phyloP scores from a whole-genome alignment of 2,113 vertebrate species.

The Pyrgilauda ruficollis region DNA sequence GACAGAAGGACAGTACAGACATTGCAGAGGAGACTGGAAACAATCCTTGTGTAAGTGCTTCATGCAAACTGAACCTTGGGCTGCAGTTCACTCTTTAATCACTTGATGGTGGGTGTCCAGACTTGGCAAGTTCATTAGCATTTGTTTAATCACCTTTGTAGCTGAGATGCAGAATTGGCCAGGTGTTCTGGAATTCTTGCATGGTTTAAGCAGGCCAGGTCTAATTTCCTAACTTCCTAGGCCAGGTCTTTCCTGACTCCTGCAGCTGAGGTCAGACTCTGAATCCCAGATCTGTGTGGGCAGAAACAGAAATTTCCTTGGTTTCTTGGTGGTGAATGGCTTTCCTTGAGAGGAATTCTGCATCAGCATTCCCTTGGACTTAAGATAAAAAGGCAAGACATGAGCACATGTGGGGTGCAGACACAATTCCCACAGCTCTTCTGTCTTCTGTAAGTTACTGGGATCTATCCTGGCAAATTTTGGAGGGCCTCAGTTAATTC shows the following conservation, averaged over 20 bases:
- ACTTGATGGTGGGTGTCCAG: fast-evolving
- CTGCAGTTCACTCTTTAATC: neutral
- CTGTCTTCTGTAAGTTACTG: neutral
- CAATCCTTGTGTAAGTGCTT: neutral
- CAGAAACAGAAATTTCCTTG: neutral
- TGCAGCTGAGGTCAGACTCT: neutral
- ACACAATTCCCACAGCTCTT: neutral
- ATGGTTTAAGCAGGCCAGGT: neutral
- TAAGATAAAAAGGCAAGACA: neutral
- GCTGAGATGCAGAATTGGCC: neutral
- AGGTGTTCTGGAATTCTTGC: neutral
- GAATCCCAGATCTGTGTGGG: neutral
- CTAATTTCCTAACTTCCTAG: neutral
- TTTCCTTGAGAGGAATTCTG: neutral
- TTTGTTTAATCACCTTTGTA: neutral
- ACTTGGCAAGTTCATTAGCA: neutral
- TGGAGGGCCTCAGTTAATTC: neutral
- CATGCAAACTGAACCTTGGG: neutral
- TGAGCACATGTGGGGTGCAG: neutral
- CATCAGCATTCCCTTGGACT: neutral
- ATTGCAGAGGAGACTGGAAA: neutral
- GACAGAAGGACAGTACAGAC: neutral
- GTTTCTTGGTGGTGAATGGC: neutral
- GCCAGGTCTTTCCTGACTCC: neutral
- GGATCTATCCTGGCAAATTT: neutral